Base-by-base conservation (phyloP, 37 sponge, comb jelly and placozoan species). In the Theonella swinhoei region DNA sequence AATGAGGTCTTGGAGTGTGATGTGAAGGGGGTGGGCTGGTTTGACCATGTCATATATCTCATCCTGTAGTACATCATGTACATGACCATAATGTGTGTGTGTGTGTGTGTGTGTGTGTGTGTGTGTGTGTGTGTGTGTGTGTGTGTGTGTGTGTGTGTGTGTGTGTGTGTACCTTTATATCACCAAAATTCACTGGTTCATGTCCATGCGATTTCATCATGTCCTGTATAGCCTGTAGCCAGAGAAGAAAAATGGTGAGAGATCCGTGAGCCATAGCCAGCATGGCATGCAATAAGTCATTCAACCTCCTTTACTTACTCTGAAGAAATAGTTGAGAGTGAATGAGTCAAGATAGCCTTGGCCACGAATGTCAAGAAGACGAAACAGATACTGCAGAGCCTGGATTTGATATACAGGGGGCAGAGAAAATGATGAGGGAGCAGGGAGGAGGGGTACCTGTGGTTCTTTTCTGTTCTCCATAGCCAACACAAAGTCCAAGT, bases 41-140 rank as follows among this genome's bases (percentile, higher is more conserved):
- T 98, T 98, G 24, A 98, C 91, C 99, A 98, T 98, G 79, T 98
- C 99, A 85, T 94, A 98, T 62, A 98, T 94, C 66, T 98, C 99
- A 72, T 98, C 92, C 95, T 97, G 78, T 23, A 74, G 24, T 17
- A 81, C n/a, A n/a, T n/a, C n/a, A n/a, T n/a, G n/a, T n/a, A n/a
- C n/a, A n/a, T n/a, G n/a, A n/a, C n/a, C n/a, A n/a, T 4, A 64
- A 9, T 29, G 65, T 25, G 28, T 4, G 65, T 3, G 14, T 4
- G 28, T 64, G 4, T 4, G 35, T 14, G 65, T 25, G 4, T 14
- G 65, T 3, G 14, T 3, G 65, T 43, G 42, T 17, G 23, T 72
- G 9, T 66, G n/a, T n/a, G n/a, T n/a, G n/a, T n/a, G n/a, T n/a
- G n/a, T n/a, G n/a, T n/a, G n/a, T n/a, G n/a, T n/a, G n/a, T n/a